These are phyloP conservation scores for Lasiurus cinereus DNA, from an alignment of 2,113 vertebrate species.

Conservation along the genomic window DNA sequence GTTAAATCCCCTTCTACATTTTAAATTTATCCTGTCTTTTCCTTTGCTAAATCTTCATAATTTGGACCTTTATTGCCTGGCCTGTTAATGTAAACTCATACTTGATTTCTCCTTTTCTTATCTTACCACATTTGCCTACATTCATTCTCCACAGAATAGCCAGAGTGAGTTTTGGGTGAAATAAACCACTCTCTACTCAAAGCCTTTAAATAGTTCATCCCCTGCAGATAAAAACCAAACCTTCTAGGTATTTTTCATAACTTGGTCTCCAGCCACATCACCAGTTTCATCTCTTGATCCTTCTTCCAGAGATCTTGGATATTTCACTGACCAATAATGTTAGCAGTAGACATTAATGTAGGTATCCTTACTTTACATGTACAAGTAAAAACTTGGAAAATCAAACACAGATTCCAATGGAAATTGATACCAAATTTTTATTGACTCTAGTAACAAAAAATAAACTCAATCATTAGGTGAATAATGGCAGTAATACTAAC, in stretches of 20 bases:
- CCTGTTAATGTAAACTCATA: not conserved
- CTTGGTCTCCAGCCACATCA: not conserved
- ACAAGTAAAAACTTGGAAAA: not conserved
- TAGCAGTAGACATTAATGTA: not conserved
- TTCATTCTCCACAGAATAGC: not conserved
- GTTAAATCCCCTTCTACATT: not conserved
- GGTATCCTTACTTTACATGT: not conserved
- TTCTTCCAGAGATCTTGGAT: not conserved
- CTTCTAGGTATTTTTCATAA: not conserved
- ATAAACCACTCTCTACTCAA: not conserved
- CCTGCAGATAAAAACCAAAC: not conserved
- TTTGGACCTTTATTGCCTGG: not conserved
- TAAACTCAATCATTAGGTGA: conserved; percentile 5
- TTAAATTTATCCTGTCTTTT: not conserved
- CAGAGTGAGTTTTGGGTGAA: not conserved
- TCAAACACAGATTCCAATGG: not conserved
- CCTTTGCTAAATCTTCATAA: not conserved
- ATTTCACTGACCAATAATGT: not conserved
- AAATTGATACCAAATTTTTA: conserved; percentile 26
- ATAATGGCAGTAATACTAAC: not conserved
- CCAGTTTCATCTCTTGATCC: not conserved
- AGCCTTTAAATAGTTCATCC: not conserved
- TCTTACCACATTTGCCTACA: not conserved
- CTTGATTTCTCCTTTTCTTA: not conserved
- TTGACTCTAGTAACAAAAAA: not conserved